Conservation (phyloP, 53 echinoderm and acorn worm species). For the Crossaster papposus region DNA sequence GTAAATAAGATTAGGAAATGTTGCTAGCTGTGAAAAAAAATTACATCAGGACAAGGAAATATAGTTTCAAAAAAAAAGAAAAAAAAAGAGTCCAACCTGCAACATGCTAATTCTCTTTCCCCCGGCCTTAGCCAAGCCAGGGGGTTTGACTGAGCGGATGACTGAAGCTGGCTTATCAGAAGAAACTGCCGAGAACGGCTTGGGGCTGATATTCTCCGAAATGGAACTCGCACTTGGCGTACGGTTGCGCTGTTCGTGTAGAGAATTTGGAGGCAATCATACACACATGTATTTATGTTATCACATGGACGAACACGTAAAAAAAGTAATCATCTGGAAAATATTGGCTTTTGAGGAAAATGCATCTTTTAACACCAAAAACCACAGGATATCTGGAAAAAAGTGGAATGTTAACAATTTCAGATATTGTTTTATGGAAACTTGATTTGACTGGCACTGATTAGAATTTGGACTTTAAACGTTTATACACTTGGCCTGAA, state of each 20-base stretch:
- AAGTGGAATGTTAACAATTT: too few species aligned
- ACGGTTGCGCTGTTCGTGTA: conserved; percentile 28
- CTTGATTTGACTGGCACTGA: too few species aligned
- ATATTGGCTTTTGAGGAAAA: not conserved
- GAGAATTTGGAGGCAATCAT: not conserved
- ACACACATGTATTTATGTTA: not conserved
- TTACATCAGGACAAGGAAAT: not conserved
- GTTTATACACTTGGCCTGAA: too few species aligned
- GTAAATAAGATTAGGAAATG: not conserved
- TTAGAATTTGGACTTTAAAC: too few species aligned
- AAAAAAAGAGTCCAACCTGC: conserved; percentile 33
- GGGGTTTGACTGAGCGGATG: conserved; percentile 42
- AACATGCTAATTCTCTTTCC: conserved; percentile 53
- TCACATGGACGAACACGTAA: not conserved
- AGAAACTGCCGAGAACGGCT: conserved; percentile 40
- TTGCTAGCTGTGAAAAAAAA: not conserved
- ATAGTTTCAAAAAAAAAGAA: too few species aligned
- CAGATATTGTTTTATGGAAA: too few species aligned
- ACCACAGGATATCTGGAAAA: too few species aligned
- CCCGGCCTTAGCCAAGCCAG: conserved; percentile 24
- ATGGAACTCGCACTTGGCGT: conserved; percentile 21
- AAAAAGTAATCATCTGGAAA: too few species aligned
- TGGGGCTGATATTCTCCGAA: conserved; percentile 30
- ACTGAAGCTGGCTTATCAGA: conserved; percentile 38
- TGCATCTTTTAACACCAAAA: too few species aligned